Percentiles rank a stretch among this genome's conserved stretches.
Evolutionary conservation across 2,797 vertebrate genomes (phyloP).

Genomic region (Miichthys miiuy): DNA sequence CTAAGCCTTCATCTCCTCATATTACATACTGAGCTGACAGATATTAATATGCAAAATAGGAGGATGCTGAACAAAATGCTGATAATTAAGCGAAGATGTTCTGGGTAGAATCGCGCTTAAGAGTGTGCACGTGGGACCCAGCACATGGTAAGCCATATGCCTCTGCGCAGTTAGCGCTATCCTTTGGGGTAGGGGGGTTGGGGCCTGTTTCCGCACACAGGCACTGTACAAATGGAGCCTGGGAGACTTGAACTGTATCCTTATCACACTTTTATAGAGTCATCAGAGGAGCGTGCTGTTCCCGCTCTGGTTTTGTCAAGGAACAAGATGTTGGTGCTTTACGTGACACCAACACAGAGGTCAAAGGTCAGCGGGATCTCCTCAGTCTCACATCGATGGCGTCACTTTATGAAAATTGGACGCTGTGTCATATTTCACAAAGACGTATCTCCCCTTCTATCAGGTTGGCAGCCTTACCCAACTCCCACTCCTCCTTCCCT

Average conservation of each 20-base stretch:
- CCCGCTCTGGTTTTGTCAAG: neutral
- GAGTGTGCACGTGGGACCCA: slow-evolving; percentile 86
- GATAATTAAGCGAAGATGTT: slow-evolving; percentile 90
- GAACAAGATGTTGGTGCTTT: slow-evolving; percentile 23
- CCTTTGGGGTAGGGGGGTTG: slow-evolving; percentile 75
- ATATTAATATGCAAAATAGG: slow-evolving; percentile 89
- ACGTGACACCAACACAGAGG: slow-evolving; percentile 30
- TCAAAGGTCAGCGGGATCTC: slow-evolving; percentile 61
- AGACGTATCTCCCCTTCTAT: slow-evolving; percentile 36
- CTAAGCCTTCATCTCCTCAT: slow-evolving; percentile 72
- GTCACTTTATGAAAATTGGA: slow-evolving; percentile 33
- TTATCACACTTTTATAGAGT: slow-evolving; percentile 69
- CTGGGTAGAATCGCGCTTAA: slow-evolving; percentile 86
- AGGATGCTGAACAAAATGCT: slow-evolving; percentile 89
- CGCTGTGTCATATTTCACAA: slow-evolving; percentile 37
- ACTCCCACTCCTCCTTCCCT: slow-evolving; percentile 64
- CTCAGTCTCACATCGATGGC: slow-evolving; percentile 13
- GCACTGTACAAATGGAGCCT: slow-evolving; percentile 68
- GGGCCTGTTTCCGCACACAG: slow-evolving; percentile 54
- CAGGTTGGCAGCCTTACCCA: slow-evolving; percentile 67
- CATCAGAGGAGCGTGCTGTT: slow-evolving; percentile 38
- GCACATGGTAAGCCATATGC: slow-evolving; percentile 91
- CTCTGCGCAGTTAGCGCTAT: slow-evolving; percentile 80
- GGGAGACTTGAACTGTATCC: slow-evolving; percentile 70
- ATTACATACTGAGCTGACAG: slow-evolving; percentile 79